Base-by-base conservation (phyloP, 2,888 invertebrate species). In the Anodontia alba region DNA sequence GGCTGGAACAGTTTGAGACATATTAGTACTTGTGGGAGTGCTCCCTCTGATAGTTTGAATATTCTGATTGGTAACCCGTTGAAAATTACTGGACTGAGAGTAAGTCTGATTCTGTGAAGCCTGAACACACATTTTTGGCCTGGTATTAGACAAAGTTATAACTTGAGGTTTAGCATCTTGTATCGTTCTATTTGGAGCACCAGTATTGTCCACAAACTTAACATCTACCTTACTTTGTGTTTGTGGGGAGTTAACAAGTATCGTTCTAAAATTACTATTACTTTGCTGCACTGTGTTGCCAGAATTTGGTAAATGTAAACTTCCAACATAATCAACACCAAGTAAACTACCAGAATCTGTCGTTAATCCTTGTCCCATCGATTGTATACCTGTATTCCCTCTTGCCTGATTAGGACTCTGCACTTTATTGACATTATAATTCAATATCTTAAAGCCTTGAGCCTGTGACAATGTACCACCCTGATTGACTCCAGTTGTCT, bases 181-280 rank as follows among this genome's bases (percentile, higher is more conserved):
- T 26, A 29, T 17, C 29, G 62, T 7, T 33, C 33, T 62, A 17
- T 62, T 62, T 31, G 62, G 71, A 43, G 78, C 62, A 73, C 73
- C 68, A 54, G 67, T 71, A 38, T 67, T 78, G 23, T 80, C 72
- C 17, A 74, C 36, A 49, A 80, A 33, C 49, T 78, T 67, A 36
- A 79, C 68, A 66, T 76, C 76, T 23, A 76, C 43, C 68, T 54
- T 49, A 20, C 54, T 36, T 10, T 10, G 26, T 7, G 33, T 67
- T 36, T 67, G 69, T 42, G 43, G 20, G 29, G 43, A 43, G 12
- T 38, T 69, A 26, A 69, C 33, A 36, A 69, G 43, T 69, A 46
- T 69, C 10, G 69, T 36, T 15, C 67, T 17, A n/a, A 69, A n/a
- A 17, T 38, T 26, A 26, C 20, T 69, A 38, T 67, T 69, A 38